Evolutionary conservation across 2,888 invertebrate species (phyloP), one percentile per base, ranked within the genome.

Genomic region (Aleiodes leptofemur): DNA sequence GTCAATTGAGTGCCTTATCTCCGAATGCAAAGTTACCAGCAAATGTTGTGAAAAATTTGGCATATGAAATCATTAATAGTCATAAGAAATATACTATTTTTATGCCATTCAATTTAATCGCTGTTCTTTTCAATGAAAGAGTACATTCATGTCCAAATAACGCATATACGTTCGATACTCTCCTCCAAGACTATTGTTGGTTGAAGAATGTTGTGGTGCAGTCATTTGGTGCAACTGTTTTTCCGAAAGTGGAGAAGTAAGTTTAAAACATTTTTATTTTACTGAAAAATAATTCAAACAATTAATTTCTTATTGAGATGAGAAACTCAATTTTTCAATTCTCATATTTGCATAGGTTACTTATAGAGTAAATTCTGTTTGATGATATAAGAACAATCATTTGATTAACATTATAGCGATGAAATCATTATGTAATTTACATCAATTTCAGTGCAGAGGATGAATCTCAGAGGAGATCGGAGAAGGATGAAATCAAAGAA

Each of bases 101-200:
- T 14, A 94, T 93, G 0, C 92, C 94, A 29, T 94, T 96, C 70
- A 95, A 96, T 87, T 85, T 96, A 64, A 89, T 96, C n/a, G 92
- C 95, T 1, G 83, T 93, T 68, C 90, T 93, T 2, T 86, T 94
- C 71, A 82, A 90, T 85, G 79, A 92, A 91, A 90, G 91, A 91
- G 82, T 91, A 91, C 84, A 83, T 91, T 71, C 90, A 87, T 78
- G 87, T 84, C 82, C 83, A 29, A 86, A 89, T 43, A 81, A 88
- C 66, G 85, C 88, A 3, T 88, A 93, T 70, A 85, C 83, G 4
- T 83, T 91, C 7, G 90, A 91, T 7, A 89, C 91, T 43, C 88
- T 94, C 3, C 75, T 91, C 0, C 76, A 84, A 31, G 92, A 93
- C 82, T 90, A 93, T 14, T 83, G 86, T 8, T 93, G 92, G 92